Base-by-base conservation (phyloP, 1,140 invertebrate genomes). In the Amyelois transitella region DNA sequence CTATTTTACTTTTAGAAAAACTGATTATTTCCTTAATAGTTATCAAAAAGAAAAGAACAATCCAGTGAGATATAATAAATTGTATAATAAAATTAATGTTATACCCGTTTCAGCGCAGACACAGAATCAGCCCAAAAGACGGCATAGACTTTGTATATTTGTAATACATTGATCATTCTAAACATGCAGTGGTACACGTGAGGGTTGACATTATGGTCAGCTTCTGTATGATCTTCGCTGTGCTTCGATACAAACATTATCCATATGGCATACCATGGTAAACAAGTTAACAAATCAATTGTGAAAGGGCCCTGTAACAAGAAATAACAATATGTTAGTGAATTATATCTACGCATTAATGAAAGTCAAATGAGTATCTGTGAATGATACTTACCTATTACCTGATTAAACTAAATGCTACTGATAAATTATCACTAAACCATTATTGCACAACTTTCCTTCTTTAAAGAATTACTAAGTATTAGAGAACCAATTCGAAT, bases 181-280 rank as follows among this genome's bases (percentile, higher is more conserved):
- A 82, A 55, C 0, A 76, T 64, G 21, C 85, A 86, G 43, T 88
- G 83, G 43, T 69, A 81, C 21, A 78, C 52, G 38, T 88, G 85
- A 6, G 56, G 28, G 17, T 73, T 88, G 0, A 60, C 25, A 0
- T 25, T 10, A 53, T 86, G 81, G 18, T 85, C 76, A 28, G 69
- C 63, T 5, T 49, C 48, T 0, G 70, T 70, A 44, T 86, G 81
- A 12, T 64, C 58, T 64, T 86, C 85, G 10, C 79, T 60, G 53
- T 85, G 81, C 51, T 75, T 77, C 5, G 77, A 75, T 18, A 81
- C 54, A 47, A 88, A 79, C n/a, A 80, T 18, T 50, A 66, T 72
- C 69, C 75, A 76, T n/a, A 85, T 1, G 0, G 61, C 56, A 51
- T 88, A 82, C 82, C 86, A 88, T n/a, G 88, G 88, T 47, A 88